Percentiles rank a stretch among this genome's conserved stretches.
Conservation (phyloP, 1,140 invertebrate genomes). For the Adelges cooleyi region DNA sequence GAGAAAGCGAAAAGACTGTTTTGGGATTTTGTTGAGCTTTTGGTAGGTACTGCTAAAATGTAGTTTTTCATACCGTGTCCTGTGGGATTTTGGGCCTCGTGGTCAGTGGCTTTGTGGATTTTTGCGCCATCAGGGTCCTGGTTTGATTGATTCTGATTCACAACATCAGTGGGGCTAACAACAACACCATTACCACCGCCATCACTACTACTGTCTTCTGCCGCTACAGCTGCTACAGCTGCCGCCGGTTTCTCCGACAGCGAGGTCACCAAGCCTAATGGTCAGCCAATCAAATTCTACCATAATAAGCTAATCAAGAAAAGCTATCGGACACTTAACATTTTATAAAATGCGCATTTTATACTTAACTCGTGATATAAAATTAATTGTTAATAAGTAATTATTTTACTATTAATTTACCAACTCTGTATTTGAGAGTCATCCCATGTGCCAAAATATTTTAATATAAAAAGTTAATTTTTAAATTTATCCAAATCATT, state of each 20-base stretch:
- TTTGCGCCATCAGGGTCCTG: not conserved
- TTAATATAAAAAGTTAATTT: too few relatives aligned
- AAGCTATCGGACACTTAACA: constrained; percentile 17
- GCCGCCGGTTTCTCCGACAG: constrained; percentile 25
- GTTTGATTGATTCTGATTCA: not conserved
- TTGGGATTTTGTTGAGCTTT: too few relatives aligned
- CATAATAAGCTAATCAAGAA: constrained; percentile 27
- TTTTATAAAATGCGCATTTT: too few relatives aligned
- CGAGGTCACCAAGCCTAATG: constrained; percentile 25
- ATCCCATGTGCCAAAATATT: too few relatives aligned
- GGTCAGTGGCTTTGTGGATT: constrained; percentile 11
- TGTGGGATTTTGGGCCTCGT: constrained; percentile 1
- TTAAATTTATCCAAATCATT: too few relatives aligned
- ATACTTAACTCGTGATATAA: too few relatives aligned
- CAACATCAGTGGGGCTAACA: too few relatives aligned
- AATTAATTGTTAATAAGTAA: too few relatives aligned
- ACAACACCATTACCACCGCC: not conserved
- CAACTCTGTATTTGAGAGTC: too few relatives aligned
- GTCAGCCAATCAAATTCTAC: constrained; percentile 29
- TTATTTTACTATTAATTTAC: too few relatives aligned
- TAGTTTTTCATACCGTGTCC: constrained; percentile 20
- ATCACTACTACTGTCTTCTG: constrained; percentile 1
- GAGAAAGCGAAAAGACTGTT: too few relatives aligned
- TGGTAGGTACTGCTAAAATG: not conserved
- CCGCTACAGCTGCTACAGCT: not conserved